A percentile compares a stretch with the other conserved stretches of the same genome.
These are phyloP conservation scores for Muscina levida DNA, from an alignment of 2,888 invertebrate species.

Conservation along the genomic window DNA sequence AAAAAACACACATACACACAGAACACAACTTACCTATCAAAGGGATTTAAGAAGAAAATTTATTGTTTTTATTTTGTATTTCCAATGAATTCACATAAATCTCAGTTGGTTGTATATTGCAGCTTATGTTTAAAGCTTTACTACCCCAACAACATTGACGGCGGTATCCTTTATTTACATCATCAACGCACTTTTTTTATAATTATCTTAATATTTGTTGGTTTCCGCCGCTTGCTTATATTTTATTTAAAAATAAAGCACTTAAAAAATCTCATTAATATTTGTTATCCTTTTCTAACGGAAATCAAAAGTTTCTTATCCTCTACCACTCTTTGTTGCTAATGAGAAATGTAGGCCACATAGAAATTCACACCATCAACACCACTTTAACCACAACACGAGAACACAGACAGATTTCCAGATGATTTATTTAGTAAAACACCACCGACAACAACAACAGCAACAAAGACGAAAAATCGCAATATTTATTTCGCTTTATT, in stretches of 20 bases:
- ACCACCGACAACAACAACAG: too few species aligned
- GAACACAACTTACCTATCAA: neutral
- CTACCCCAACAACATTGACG: neutral
- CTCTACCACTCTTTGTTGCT: neutral
- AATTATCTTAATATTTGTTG: neutral
- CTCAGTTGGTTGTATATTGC: neutral
- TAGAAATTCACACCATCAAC: slow-evolving; percentile 12
- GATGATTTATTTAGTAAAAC: neutral
- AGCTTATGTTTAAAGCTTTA: neutral
- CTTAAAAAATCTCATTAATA: neutral
- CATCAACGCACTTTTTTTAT: too few species aligned
- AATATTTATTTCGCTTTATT: neutral
- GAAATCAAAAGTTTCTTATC: slow-evolving; percentile 43
- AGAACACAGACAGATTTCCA: too few species aligned
- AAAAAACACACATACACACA: too few species aligned
- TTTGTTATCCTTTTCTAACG: slow-evolving; percentile 18
- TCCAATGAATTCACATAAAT: neutral
- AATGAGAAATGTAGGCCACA: too few species aligned
- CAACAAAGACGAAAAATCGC: too few species aligned
- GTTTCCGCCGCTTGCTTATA: too few species aligned
- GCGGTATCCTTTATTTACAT: neutral
- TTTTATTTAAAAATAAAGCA: slow-evolving; percentile 13
- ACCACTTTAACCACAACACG: neutral
- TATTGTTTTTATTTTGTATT: neutral
- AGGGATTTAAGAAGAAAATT: neutral